Conservation (phyloP, 2,797 vertebrate genomes). For the Pipistrellus kuhlii region DNA sequence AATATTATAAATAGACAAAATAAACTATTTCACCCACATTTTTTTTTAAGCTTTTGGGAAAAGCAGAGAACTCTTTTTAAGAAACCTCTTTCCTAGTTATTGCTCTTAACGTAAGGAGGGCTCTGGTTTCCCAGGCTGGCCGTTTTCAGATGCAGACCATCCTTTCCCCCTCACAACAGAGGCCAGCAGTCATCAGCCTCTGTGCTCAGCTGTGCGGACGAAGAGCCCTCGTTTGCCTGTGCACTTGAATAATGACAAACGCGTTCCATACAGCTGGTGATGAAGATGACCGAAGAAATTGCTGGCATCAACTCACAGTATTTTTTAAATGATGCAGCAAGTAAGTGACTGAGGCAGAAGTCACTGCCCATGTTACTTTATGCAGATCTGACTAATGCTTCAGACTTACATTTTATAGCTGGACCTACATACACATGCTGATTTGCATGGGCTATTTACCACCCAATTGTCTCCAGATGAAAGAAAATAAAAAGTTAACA, state of each 20-base stretch:
- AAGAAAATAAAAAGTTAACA: constrained; percentile 7
- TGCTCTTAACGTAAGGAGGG: neutral
- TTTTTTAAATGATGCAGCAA: constrained; percentile 70
- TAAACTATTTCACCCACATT: constrained; percentile 58
- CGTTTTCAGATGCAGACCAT: neutral
- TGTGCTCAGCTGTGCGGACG: neutral
- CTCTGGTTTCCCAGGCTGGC: neutral
- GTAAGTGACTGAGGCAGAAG: neutral
- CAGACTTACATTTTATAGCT: neutral
- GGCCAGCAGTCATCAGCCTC: neutral
- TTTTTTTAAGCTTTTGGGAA: constrained; percentile 51
- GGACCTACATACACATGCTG: neutral
- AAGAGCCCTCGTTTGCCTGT: neutral
- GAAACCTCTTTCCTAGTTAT: constrained; percentile 48
- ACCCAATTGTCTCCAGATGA: constrained; percentile 45
- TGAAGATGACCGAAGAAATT: constrained; percentile 46
- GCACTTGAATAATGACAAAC: constrained; percentile 38
- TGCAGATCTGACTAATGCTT: neutral
- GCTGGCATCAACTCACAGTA: constrained; percentile 78
- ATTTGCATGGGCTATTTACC: neutral
- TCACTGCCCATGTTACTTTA: neutral
- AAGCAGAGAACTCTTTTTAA: constrained; percentile 31
- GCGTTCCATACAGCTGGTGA: constrained; percentile 68
- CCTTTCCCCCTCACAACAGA: neutral
- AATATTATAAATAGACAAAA: constrained; percentile 55